Base-by-base conservation (phyloP, 1,140 invertebrate species). In the Bombus consobrinus region DNA sequence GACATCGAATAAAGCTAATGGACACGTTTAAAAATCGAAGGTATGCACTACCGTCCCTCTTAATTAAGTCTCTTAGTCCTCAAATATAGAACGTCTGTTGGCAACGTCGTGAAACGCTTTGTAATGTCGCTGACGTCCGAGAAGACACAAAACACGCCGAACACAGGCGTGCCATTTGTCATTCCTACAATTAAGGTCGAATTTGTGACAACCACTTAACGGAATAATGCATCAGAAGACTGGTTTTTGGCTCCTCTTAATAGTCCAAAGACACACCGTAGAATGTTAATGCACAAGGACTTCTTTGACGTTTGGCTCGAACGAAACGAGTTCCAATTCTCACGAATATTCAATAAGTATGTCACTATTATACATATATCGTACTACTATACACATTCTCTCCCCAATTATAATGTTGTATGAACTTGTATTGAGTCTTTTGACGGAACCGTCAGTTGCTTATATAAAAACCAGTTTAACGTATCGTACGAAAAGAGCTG, bases 181-280 rank as follows among this genome's bases (percentile, higher is more conserved):
- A 92, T 91, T 83, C 87, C 59, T 76, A 92, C 93, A 94, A 94
- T 94, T 94, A 94, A 91, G 92, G 92, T 94, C 92, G 90, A 93
- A 93, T 92, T 93, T 92, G 92, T 91, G 93, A 93, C 92, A 93
- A 92, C 92, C 93, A 93, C 92, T 94, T 93, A 93, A 91, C 89
- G 86, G 91, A 92, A 93, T 93, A 93, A 93, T 92, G 91, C 88
- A 93, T 93, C 86, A 88, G 80, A 87, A 88, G 88, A 91, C 91
- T 88, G 89, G 86, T 91, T 89, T 90, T 88, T 91, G 87, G 85
- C 89, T 89, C 78, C 88, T 86, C 87, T 90, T 91, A 79, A 91
- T 87, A 88, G 87, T 92, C 87, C 75, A 81, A 88, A 88, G 87
- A 88, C 80, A 74, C 75, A 66, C 57, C 32, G 73, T 71, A 69